Percentiles rank a stretch among this genome's conserved stretches.
These are phyloP conservation scores for Xestia sexstrigata DNA, from an alignment of 2,888 invertebrate genomes.

Conservation along the genomic window DNA sequence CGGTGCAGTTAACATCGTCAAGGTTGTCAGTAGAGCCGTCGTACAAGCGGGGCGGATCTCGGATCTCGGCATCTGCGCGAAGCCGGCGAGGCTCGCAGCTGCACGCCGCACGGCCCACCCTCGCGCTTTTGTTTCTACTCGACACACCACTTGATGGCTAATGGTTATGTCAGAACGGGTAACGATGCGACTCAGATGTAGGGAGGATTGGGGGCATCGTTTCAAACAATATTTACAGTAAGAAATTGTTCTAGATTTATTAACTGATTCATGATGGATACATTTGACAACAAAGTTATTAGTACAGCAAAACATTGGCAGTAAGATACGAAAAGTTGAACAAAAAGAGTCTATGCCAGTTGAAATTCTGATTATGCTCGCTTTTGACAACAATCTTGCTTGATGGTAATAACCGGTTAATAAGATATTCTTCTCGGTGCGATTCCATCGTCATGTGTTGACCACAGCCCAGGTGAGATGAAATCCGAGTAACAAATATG, in stretches of 20 bases:
- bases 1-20: constrained; percentile 27
- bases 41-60: constrained; percentile 68
- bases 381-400: constrained; percentile 50
- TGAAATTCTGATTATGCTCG: constrained; percentile 38
- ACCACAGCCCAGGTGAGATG: constrained; percentile 55
- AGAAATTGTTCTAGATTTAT: constrained; percentile 36
- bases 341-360: constrained; percentile 27
- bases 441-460: constrained; percentile 58
- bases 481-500: constrained; percentile 59
- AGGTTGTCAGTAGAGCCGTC: constrained; percentile 26
- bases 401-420: constrained; percentile 50
- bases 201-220: constrained; percentile 43
- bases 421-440: constrained; percentile 55
- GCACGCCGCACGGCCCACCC: constrained; percentile 72
- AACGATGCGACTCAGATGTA: constrained; percentile 52
- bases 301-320: constrained; percentile 31
- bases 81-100: constrained; percentile 75
- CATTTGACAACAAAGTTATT: constrained; percentile 32
- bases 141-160: constrained; percentile 61
- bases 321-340: constrained; percentile 22
- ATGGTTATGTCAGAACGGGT: constrained; percentile 64
- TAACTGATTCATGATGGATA: constrained; percentile 40
- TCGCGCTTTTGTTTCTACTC: constrained; percentile 76
- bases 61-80: constrained; percentile 79
- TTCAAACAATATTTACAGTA: constrained; percentile 45